Evolutionary conservation across 2,888 invertebrate genomes (phyloP), one percentile per base, ranked within the genome.

Genomic region (Drosophila emarginata): DNA sequence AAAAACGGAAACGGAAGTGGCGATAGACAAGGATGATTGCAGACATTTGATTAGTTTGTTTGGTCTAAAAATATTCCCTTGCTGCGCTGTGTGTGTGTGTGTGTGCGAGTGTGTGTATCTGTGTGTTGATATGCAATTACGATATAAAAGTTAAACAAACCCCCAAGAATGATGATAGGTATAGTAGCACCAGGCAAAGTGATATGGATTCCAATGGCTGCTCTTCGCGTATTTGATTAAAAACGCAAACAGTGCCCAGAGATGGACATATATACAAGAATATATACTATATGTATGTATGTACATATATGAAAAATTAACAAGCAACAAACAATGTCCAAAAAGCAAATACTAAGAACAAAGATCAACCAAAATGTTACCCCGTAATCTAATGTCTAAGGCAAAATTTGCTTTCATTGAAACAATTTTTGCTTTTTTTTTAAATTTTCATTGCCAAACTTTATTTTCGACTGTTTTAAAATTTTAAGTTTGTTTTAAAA

Each of bases 1-100:
- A 65, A 67, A 76, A 72, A 50, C 66, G 88, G 77, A 78, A 76
- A 61, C 78, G 82, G 70, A 72, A 72, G 78, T 60, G 39, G 51
- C 58, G 61, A 74, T 66, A 56, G 74, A 56, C 45, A 37, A 75
- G 56, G 65, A 77, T 71, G 89, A 89, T 89, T 75, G 81, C 86
- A 90, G 90, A 89, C 89, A 76, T 86, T 89, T 88, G 89, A 90
- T 90, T 90, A 90, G 90, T 87, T 89, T 87, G 79, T 87, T 83
- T 81, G 78, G 39, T 37, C 70, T 28, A 61, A 37, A 57, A 40
- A 54, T 14, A 14, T 18, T 18, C 52, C 26, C 23, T 26, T 5
- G 9, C 15, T 40, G 39, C 54, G 9, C 60, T 26, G 6, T 6
- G 26, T 32, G 32, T 32, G 9, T 32, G 32, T 32, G 32, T 32